Evolutionary conservation across 2,888 invertebrate species (phyloP), one percentile per base, ranked within the genome.

Genomic region (Xestia xanthographa): DNA sequence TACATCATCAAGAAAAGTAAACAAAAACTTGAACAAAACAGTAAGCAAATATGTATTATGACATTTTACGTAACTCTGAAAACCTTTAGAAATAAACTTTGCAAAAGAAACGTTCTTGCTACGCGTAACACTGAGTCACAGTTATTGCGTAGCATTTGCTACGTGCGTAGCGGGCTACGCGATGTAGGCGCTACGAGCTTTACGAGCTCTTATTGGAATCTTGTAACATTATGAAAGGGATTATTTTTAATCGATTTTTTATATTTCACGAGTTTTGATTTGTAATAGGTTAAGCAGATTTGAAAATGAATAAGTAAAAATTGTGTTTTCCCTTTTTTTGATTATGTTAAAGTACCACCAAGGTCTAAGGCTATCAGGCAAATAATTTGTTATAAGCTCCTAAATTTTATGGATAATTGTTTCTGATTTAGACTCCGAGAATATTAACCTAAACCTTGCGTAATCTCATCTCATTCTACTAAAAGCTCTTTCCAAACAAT

Each of bases 91-190:
- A 66, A 22, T 38, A n/a, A 41, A 43, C 22, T 67, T 68, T 34
- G 4, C 17, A 22, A 26, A 89, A 53, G 34, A 67, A 41, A 38
- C 11, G 48, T 58, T 41, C n/a, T 41, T 63, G 58, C 45, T 66
- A 80, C 81, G 71, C 22, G 34, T n/a, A 14, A 80, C 41, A 66
- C 41, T 58, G 29, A 45, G 45, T 50, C n/a, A 66, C 41, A 26
- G 48, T 38, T 62, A 71, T 45, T 74, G 45, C 84, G 88, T 80
- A 83, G 81, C 86, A 29, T 29, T 67, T 63, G 76, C 86, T 87
- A 86, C 86, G 82, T 22, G 38, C 72, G 79, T 81, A 83, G 84
- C 77, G 6, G 34, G 65, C 72, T 87, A 80, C 76, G 83, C 26
- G 41, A 9, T 65, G 69, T 22, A 9, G 22, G 5, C 12, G 65